phyloP scores from a whole-genome alignment of 2,888 invertebrate genomes.

The Microplitis manilae region DNA sequence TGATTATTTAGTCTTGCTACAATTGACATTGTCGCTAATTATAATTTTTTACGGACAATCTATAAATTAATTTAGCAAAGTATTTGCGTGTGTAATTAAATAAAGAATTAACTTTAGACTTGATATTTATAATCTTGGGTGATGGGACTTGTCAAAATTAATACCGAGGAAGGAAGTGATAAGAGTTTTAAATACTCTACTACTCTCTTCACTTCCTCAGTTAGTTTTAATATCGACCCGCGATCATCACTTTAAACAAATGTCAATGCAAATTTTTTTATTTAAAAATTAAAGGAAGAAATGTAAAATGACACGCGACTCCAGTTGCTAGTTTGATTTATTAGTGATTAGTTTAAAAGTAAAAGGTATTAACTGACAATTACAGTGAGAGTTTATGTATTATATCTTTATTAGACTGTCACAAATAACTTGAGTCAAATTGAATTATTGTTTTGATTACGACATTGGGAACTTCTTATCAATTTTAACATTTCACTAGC shows the following conservation, averaged over 20 bases:
- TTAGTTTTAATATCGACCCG: slow-evolving; percentile 11
- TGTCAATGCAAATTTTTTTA: not conserved
- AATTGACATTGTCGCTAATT: not conserved
- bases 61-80: not conserved
- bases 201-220: slow-evolving; percentile 23
- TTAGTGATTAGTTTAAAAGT: not conserved
- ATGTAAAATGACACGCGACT: not conserved
- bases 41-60: not conserved
- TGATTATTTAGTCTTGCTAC: not conserved
- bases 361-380: not conserved
- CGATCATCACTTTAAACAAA: not conserved
- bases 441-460: not conserved
- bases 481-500: not conserved
- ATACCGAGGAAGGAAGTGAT: slow-evolving; percentile 28
- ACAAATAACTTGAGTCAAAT: not conserved
- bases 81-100: not conserved
- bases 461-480: slow-evolving; percentile 1
- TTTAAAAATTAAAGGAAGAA: not conserved
- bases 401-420: not conserved
- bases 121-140: not conserved
- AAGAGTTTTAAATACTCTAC: slow-evolving; percentile 7
- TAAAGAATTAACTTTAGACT: not conserved
- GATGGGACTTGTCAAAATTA: slow-evolving; percentile 12
- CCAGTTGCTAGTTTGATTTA: not conserved
- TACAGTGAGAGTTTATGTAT: slow-evolving; percentile 5